A percentile compares a stretch with the other conserved stretches of the same genome.
phyloP scores from a whole-genome alignment of 2,113 vertebrate species.

The Mandrillus leucophaeus region DNA sequence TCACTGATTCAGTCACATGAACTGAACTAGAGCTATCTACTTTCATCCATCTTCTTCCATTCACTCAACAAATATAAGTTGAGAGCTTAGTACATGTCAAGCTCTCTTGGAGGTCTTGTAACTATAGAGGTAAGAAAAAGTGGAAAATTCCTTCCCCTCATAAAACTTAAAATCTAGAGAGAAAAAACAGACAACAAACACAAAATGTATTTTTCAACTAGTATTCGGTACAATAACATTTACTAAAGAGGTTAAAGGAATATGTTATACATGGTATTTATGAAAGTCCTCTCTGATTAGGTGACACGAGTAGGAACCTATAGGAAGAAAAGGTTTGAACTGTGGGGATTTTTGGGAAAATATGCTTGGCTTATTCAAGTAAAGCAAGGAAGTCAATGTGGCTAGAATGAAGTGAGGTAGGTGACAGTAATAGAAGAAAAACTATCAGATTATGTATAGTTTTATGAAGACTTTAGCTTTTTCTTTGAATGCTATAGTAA shows the following conservation, averaged over 20 bases:
- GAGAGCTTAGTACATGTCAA: not conserved
- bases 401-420: not conserved
- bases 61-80: not conserved
- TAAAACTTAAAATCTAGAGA: not conserved
- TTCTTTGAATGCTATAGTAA: not conserved
- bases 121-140: not conserved
- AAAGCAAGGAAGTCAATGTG: not conserved
- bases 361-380: not conserved
- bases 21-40: not conserved
- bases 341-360: not conserved
- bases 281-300: not conserved
- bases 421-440: not conserved
- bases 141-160: not conserved
- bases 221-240: not conserved
- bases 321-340: not conserved
- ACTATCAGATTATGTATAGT: not conserved
- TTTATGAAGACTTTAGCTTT: not conserved
- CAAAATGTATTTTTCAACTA: not conserved
- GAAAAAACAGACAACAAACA: not conserved
- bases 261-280: not conserved
- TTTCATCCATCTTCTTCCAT: not conserved
- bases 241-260: not conserved
- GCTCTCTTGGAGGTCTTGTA: not conserved
- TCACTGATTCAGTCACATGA: not conserved
- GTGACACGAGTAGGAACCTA: not conserved